These are phyloP conservation scores for Ametastegia equiseti DNA, from an alignment of 2,888 invertebrate genomes.

Conservation along the genomic window DNA sequence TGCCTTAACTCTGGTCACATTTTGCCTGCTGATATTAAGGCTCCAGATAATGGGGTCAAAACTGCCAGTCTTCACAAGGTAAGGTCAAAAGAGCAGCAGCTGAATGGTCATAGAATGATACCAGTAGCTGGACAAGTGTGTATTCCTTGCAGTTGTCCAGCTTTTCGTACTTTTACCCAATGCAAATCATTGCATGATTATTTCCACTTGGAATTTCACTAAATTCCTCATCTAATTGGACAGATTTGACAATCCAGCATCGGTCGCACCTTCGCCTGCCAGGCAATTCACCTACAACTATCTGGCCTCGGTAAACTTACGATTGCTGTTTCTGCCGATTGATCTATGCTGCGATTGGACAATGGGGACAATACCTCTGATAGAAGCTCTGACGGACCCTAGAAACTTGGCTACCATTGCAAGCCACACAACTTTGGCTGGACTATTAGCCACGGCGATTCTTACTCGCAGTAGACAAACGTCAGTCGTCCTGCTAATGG, in stretches of 20 bases:
- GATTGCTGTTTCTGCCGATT: constrained; percentile 93
- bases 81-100: too few relatives aligned
- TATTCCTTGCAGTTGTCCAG: too few relatives aligned
- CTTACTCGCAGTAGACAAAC: constrained; percentile 81
- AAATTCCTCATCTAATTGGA: constrained; percentile 55
- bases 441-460: constrained; percentile 79
- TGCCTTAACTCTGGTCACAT: constrained; percentile 88
- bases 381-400: constrained; percentile 87
- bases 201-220: background rate
- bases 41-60: constrained; percentile 98
- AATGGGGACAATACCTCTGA: constrained; percentile 95
- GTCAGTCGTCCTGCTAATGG: constrained; percentile 84
- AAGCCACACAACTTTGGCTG: constrained; percentile 81
- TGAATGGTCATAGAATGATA: background rate
- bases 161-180: too few relatives aligned
- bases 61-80: constrained; percentile 95
- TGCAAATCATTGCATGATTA: too few relatives aligned
- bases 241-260: constrained; percentile 98
- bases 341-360: constrained; percentile 99
- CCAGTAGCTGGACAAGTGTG: background rate
- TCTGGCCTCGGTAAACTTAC: constrained; percentile 92
- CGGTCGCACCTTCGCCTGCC: constrained; percentile 89
- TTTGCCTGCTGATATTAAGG: constrained; percentile 88
- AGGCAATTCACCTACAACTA: constrained; percentile 96
- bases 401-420: constrained; percentile 89